Evolutionary conservation across 2,113 vertebrate genomes (phyloP).

Genomic region (Naja naja): DNA sequence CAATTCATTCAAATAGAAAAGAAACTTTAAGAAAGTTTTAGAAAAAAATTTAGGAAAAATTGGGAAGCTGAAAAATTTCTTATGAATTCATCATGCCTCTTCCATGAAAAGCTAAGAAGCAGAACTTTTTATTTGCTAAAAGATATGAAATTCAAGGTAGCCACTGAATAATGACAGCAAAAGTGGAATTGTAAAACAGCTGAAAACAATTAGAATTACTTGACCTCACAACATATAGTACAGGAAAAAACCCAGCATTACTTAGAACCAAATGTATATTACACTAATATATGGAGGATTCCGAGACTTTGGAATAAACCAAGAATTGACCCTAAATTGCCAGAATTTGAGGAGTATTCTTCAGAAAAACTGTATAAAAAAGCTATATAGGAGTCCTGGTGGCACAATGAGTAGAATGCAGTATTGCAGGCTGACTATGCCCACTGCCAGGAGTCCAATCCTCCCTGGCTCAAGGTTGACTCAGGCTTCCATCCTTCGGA

Average conservation of each 20-base stretch:
- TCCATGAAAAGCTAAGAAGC: not conserved
- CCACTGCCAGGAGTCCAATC: not conserved
- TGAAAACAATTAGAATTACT: not conserved
- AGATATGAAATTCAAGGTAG: slow-evolving; percentile 7
- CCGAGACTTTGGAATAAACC: not conserved
- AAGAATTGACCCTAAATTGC: not conserved
- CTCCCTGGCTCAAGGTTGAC: not conserved
- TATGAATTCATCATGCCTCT: not conserved
- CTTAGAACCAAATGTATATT: not conserved
- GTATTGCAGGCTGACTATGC: not conserved
- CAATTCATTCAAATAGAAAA: not conserved
- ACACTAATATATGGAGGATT: not conserved
- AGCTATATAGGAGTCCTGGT: not conserved
- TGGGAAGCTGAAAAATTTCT: not conserved
- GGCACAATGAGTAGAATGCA: not conserved
- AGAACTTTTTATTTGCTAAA: not conserved
- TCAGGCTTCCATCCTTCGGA: not conserved
- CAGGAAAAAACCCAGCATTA: not conserved
- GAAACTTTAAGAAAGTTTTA: not conserved
- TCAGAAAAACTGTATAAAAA: not conserved
- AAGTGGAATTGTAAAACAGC: not conserved
- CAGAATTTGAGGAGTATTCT: not conserved
- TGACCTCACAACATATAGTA: not conserved
- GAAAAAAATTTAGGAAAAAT: not conserved
- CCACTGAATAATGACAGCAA: not conserved